Evolutionary conservation across 1,140 invertebrate genomes (phyloP).

Genomic region (Drosophila pruinosa): DNA sequence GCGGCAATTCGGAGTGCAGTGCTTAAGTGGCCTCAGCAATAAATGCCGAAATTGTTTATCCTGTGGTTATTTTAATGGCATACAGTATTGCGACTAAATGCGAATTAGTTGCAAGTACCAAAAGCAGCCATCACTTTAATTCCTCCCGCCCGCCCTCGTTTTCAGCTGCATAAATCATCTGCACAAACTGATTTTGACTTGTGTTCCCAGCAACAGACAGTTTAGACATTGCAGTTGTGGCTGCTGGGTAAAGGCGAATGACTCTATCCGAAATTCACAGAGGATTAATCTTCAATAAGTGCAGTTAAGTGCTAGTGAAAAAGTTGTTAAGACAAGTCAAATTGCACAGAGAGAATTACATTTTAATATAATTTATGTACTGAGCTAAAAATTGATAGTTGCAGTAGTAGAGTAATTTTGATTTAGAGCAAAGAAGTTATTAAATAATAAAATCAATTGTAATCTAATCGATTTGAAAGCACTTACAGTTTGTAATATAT

Average conservation of each 20-base stretch:
- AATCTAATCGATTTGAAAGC: no score
- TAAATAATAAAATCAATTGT: no score
- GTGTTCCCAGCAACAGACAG: neutral
- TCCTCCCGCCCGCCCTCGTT: neutral
- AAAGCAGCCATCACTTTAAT: neutral
- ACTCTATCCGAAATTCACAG: neutral
- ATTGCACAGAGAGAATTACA: no score
- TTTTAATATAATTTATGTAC: no score
- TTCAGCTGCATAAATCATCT: conserved; percentile 1
- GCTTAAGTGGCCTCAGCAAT: conserved; percentile 25
- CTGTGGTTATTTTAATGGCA: conserved; percentile 19
- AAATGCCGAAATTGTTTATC: conserved; percentile 27
- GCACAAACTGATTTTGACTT: conserved; percentile 18
- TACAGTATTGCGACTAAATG: conserved; percentile 24
- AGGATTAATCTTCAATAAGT: neutral
- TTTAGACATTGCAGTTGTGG: neutral
- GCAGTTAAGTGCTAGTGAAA: neutral
- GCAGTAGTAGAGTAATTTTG: no score
- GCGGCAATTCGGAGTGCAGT: neutral
- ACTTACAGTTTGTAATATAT: no score
- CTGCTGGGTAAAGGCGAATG: neutral
- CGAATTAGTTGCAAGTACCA: conserved; percentile 17
- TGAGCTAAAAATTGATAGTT: no score
- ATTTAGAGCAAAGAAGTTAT: no score
- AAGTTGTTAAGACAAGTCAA: no score